Evolutionary conservation across 1,140 invertebrate species (phyloP).

Genomic region (Aphis gossypii): DNA sequence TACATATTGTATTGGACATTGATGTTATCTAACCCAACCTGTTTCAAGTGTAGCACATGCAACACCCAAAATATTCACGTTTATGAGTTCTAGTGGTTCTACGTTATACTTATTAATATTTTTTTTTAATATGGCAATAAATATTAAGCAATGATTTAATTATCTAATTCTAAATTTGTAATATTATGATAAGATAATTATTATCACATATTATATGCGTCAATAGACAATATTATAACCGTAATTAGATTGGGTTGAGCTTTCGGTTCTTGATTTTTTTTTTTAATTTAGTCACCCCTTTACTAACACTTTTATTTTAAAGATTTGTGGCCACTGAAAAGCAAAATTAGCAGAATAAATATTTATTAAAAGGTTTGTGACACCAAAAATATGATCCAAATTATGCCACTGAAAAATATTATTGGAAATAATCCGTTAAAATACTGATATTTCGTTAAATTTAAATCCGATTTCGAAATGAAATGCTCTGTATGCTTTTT

Average conservation of each 20-base stretch:
- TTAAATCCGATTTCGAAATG: background rate
- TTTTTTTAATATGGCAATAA: background rate
- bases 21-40: too few species aligned
- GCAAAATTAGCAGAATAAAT: background rate
- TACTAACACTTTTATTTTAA: background rate
- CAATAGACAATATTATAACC: background rate
- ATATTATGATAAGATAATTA: background rate
- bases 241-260: background rate
- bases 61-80: background rate
- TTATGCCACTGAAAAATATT: background rate
- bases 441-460: background rate
- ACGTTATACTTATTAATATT: background rate
- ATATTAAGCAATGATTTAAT: background rate
- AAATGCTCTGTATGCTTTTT: background rate
- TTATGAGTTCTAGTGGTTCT: background rate
- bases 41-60: background rate
- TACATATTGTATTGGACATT: too few species aligned
- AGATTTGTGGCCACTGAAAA: background rate
- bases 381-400: background rate
- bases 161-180: background rate
- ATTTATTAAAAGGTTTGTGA: background rate
- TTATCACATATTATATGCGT: background rate
- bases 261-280: background rate
- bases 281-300: too few species aligned
- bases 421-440: background rate